phyloP scores from a whole-genome alignment of 2,797 vertebrate species.

The Dendrocincla tyrannina region DNA sequence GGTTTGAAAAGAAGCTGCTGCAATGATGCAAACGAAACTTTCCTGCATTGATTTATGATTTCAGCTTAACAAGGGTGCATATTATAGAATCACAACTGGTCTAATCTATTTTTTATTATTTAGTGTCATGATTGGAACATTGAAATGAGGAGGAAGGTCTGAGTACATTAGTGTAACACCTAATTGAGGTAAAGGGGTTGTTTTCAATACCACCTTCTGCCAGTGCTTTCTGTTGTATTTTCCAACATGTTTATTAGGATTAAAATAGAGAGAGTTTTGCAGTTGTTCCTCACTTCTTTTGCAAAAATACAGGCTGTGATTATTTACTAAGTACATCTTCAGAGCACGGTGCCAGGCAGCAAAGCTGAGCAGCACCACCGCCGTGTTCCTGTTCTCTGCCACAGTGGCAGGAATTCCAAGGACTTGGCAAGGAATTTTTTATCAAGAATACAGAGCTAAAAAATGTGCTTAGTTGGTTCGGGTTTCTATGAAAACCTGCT shows the following conservation, averaged over 20 bases:
- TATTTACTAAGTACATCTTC: not conserved
- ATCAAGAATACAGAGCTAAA: not conserved
- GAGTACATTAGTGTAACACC: not conserved
- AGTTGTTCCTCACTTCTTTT: not conserved
- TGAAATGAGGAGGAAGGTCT: not conserved
- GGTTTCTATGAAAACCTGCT: not conserved
- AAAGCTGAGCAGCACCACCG: not conserved
- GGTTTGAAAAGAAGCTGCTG: not conserved
- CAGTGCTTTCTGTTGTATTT: conserved; percentile 29
- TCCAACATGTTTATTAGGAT: not conserved
- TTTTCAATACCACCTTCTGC: not conserved
- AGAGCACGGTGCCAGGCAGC: not conserved
- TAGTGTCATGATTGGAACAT: not conserved
- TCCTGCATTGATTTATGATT: not conserved
- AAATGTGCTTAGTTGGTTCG: not conserved
- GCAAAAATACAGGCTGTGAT: not conserved
- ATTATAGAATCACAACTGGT: not conserved
- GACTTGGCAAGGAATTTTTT: not conserved
- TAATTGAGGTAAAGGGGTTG: not conserved
- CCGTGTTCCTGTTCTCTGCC: not conserved
- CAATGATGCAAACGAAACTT: not conserved
- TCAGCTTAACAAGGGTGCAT: not conserved
- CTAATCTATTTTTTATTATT: not conserved
- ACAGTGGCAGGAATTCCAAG: not conserved
- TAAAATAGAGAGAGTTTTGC: not conserved